A percentile compares a stretch with the other conserved stretches of the same genome.
Evolutionary conservation across 2,888 invertebrate species (phyloP).

Genomic region (Amblyjoppa proteus): DNA sequence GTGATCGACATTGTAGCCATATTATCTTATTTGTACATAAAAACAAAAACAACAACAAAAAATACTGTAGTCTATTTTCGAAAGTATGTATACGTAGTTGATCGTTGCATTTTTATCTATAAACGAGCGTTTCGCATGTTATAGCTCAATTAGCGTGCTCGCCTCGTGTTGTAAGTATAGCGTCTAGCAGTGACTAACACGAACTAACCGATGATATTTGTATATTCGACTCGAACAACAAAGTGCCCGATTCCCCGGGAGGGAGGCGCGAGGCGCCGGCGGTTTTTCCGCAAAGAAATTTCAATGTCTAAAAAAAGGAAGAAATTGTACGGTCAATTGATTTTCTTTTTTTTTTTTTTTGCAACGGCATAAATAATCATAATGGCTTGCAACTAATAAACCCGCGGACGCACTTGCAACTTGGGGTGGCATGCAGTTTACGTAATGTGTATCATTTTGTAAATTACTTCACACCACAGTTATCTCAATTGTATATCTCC

Average conservation of each 20-base stretch:
- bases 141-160: constrained; percentile 75
- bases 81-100: constrained; percentile 56
- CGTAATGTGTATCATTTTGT: constrained; percentile 78
- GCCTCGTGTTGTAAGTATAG: constrained; percentile 82
- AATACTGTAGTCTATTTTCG: constrained; percentile 15
- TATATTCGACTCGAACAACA: constrained; percentile 5
- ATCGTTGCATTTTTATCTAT: constrained; percentile 51
- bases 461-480: constrained; percentile 80
- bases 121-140: constrained; percentile 76
- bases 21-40: constrained; percentile 55
- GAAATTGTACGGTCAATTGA: not conserved
- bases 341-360: constrained; percentile 14
- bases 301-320: constrained; percentile 13
- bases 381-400: constrained; percentile 79
- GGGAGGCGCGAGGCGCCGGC: not conserved
- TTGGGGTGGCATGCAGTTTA: constrained; percentile 79
- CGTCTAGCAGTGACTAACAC: constrained; percentile 81
- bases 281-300: not conserved
- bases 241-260: constrained; percentile 18
- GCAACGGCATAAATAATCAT: constrained; percentile 61
- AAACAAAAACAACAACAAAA: constrained; percentile 10
- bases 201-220: constrained; percentile 66
- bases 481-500: constrained; percentile 83
- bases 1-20: not conserved
- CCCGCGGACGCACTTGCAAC: constrained; percentile 81